These are phyloP conservation scores for Adelognathus sp. DNA, from an alignment of 2,888 invertebrate species.

Conservation along the genomic window DNA sequence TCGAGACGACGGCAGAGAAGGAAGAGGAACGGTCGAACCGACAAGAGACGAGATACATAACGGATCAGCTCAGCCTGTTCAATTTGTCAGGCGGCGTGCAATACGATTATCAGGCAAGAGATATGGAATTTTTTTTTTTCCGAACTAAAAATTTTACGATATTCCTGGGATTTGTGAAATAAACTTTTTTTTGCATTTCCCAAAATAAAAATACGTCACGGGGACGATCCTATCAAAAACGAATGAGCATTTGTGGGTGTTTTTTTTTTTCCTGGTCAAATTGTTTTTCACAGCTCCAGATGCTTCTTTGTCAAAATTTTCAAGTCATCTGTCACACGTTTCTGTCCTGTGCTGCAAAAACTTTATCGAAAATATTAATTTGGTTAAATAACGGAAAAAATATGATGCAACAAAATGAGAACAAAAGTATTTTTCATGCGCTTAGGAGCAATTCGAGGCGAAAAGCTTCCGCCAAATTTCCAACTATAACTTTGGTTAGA, in stretches of 20 bases:
- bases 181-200: not conserved
- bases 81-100: constrained; percentile 69
- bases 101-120: constrained; percentile 67
- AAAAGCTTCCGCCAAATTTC: not conserved
- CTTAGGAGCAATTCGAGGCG: not conserved
- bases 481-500: constrained; percentile 23
- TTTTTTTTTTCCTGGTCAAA: not conserved
- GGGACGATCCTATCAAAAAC: no score
- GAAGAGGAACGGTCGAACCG: constrained; percentile 73
- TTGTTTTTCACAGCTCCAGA: not conserved
- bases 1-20: constrained; percentile 65
- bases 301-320: not conserved
- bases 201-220: not conserved
- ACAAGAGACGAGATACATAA: constrained; percentile 71
- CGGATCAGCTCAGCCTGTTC: constrained; percentile 69
- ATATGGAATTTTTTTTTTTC: not conserved
- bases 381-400: not conserved
- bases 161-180: not conserved
- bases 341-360: not conserved
- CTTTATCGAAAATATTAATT: not conserved
- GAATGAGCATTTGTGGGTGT: not conserved
- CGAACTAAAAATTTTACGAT: not conserved
- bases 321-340: not conserved
- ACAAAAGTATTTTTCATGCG: not conserved
- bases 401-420: not conserved